These are phyloP conservation scores for Turnix velox DNA, from an alignment of 2,113 vertebrate genomes.

Conservation along the genomic window DNA sequence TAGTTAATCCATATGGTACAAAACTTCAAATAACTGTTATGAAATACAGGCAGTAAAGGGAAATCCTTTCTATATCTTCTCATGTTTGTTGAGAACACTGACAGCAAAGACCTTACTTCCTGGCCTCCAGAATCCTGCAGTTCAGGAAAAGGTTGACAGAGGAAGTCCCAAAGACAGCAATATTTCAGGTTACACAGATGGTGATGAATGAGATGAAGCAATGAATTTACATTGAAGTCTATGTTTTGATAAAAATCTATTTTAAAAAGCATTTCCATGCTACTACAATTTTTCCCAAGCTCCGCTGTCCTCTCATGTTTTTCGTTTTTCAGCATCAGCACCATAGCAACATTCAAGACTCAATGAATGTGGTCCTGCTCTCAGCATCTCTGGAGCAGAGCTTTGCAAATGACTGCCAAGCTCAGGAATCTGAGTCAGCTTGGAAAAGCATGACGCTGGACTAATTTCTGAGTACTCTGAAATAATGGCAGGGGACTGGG, in stretches of 20 bases:
- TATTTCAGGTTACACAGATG: conserved; percentile 16
- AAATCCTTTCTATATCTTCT: not conserved
- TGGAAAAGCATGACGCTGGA: not conserved
- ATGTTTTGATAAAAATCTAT: conserved; percentile 56
- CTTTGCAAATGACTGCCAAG: not conserved
- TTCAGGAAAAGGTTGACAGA: conserved; percentile 32
- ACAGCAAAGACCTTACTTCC: not conserved
- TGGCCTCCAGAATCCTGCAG: not conserved
- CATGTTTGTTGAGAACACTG: not conserved
- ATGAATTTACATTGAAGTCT: conserved; percentile 28
- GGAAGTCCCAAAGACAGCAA: not conserved
- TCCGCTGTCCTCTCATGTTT: conserved; percentile 52
- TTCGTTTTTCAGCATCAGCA: conserved; percentile 22
- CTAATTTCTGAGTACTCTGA: not conserved
- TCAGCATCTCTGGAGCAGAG: conserved; percentile 10
- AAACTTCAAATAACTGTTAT: not conserved
- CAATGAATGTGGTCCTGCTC: conserved; percentile 3
- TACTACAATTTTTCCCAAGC: conserved; percentile 55
- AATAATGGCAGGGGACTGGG: not conserved
- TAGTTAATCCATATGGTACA: not conserved
- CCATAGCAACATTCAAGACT: conserved; percentile 51
- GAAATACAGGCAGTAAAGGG: not conserved
- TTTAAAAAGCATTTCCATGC: conserved; percentile 30
- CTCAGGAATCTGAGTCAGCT: conserved; percentile 2
- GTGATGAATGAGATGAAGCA: conserved; percentile 25